Base-by-base conservation (phyloP, 2,797 vertebrate genomes). In the Semotilus atromaculatus region DNA sequence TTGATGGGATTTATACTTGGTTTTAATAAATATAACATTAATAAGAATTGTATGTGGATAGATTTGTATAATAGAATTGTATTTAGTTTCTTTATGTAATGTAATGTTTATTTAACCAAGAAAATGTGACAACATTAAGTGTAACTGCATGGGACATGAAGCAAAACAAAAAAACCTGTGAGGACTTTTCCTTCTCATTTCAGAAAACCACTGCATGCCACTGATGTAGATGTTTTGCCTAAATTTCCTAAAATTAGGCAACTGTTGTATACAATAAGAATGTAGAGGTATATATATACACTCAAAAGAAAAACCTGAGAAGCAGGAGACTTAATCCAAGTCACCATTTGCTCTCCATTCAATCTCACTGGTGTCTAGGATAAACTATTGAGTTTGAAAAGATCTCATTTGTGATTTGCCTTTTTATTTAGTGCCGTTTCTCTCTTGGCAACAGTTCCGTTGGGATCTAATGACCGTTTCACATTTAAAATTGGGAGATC, bases 401-500 rank as follows among this genome's bases (percentile, higher is more conserved):
- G 62, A 80, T 80, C 45, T 80, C 13, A 80, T 67, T 60, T 77
- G 77, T 67, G 21, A 67, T 81, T 19, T 43, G 34, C 53, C 68
- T 81, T 58, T 72, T 58, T 70, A 51, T 70, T 36, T 51, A 53
- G 34, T 16, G 16, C 48, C n/a, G 5, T 58, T 34, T 81, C 64
- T 67, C 66, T 43, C 80, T 26, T 1, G 8, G 53, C 53, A 60
- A 70, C 36, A 21, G 66, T 72, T 23, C 3, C 3, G 8, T 34
- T 62, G 18, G 2, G 43, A 62, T 73, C 68, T 62, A 62, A 82
- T 73, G 68, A 82, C 68, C 68, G 1, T 21, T 40, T 82, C 26
- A 34, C 53, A 60, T 72, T 60, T 72, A n/a, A 71, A 72, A 40
- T 72, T 45, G 53, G 68, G 13, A 81, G 80, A 82, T 72, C 80